Percentiles rank a stretch among this genome's conserved stretches.
phyloP scores from a whole-genome alignment of 2,113 vertebrate species.

The Thalassarche chlororhynchos region DNA sequence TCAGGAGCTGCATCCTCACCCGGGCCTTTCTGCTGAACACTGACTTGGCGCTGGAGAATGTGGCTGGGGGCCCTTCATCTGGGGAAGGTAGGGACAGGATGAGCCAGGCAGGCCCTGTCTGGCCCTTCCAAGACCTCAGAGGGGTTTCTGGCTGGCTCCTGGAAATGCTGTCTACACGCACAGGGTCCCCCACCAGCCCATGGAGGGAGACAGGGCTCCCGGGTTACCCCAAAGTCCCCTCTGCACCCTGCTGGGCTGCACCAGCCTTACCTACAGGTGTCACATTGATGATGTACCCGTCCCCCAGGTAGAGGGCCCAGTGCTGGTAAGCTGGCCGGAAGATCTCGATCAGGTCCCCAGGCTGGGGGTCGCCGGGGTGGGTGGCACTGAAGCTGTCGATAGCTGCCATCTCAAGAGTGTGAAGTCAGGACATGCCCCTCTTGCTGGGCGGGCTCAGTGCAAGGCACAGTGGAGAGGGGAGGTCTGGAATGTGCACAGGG shows the following conservation, averaged over 20 bases:
- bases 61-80: slow-evolving; percentile 81
- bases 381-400: slow-evolving; percentile 65
- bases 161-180: not conserved
- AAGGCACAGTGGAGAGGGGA: not conserved
- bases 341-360: slow-evolving; percentile 94
- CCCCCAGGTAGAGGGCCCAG: slow-evolving; percentile 92
- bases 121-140: not conserved
- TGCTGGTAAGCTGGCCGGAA: slow-evolving; percentile 88
- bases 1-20: slow-evolving; percentile 91
- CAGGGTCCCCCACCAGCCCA: too few relatives aligned
- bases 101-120: not conserved
- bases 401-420: slow-evolving; percentile 79
- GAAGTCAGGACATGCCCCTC: not conserved
- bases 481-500: not conserved
- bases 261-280: slow-evolving; percentile 85
- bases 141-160: not conserved
- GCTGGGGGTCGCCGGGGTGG: slow-evolving; percentile 74
- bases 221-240: not conserved
- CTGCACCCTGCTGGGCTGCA: accelerated
- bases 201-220: accelerated
- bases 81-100: not conserved
- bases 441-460: not conserved
- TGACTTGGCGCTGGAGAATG: slow-evolving; percentile 84
- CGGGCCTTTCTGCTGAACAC: slow-evolving; percentile 89
- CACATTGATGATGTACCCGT: slow-evolving; percentile 91